A percentile compares a stretch with the other conserved stretches of the same genome.
Conservation (phyloP, 1,140 invertebrate genomes). For the Papilio polyxenes region DNA sequence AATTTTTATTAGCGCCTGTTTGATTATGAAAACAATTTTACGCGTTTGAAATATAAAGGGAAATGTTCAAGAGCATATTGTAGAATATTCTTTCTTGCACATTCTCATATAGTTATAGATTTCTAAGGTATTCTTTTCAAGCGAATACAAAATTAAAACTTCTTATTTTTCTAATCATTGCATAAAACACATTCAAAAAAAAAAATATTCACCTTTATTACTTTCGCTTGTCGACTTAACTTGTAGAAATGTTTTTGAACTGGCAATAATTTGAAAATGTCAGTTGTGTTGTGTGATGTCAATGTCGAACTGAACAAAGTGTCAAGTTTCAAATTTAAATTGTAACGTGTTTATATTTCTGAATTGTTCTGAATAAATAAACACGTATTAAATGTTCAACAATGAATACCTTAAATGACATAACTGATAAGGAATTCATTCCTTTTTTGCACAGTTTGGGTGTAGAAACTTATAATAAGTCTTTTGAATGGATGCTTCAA, state of each 20-base stretch:
- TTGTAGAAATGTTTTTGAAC: background rate
- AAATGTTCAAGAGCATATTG: background rate
- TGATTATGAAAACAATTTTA: background rate
- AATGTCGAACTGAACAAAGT: background rate
- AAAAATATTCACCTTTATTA: background rate
- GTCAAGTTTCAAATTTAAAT: background rate
- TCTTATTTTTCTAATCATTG: too few relatives aligned
- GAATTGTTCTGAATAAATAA: background rate
- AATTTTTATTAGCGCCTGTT: background rate
- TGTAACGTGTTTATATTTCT: background rate
- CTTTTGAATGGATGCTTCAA: slow-evolving; percentile 74
- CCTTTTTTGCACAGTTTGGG: slow-evolving; percentile 68
- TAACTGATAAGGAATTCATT: slow-evolving; percentile 68
- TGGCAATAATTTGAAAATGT: background rate
- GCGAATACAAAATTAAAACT: background rate
- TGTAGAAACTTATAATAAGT: slow-evolving; percentile 72
- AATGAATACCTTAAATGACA: slow-evolving; percentile 59
- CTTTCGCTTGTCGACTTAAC: background rate
- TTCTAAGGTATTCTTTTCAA: background rate
- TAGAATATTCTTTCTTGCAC: background rate
- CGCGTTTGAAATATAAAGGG: background rate
- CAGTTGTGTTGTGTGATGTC: background rate
- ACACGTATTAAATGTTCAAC: slow-evolving; percentile 13
- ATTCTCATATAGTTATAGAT: background rate
- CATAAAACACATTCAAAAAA: background rate